Conservation (phyloP, 2,797 vertebrate genomes). For the Sebastes dallii region DNA sequence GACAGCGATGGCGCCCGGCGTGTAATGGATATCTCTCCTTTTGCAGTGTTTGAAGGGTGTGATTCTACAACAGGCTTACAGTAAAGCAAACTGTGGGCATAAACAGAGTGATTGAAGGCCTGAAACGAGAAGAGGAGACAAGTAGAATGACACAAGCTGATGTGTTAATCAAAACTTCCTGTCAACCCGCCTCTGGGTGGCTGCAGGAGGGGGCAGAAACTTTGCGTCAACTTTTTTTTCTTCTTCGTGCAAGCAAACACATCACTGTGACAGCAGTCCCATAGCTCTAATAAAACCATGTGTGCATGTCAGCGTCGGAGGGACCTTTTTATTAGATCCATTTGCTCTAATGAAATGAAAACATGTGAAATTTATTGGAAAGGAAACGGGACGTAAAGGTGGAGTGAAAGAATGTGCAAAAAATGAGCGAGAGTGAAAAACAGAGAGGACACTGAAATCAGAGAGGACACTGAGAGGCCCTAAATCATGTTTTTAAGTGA, state of each 20-base stretch:
- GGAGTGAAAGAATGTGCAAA: slow-evolving; percentile 28
- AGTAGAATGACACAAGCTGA: slow-evolving; percentile 24
- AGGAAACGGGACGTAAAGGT: slow-evolving; percentile 20
- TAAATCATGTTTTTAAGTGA: slow-evolving; percentile 55
- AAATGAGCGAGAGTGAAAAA: slow-evolving; percentile 17
- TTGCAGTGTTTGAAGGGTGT: background rate
- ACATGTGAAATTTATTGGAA: slow-evolving; percentile 34
- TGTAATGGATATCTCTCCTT: slow-evolving; percentile 7
- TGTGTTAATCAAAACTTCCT: slow-evolving; percentile 38
- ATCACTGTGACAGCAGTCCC: slow-evolving; percentile 48
- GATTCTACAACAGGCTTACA: background rate
- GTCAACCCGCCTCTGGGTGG: slow-evolving; percentile 10
- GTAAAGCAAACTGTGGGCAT: background rate
- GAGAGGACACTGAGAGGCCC: slow-evolving; percentile 25
- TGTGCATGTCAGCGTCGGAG: slow-evolving; percentile 30
- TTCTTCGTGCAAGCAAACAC: slow-evolving; percentile 11
- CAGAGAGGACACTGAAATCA: slow-evolving; percentile 16
- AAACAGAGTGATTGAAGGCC: background rate
- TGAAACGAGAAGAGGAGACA: slow-evolving; percentile 13
- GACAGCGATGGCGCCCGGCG: background rate
- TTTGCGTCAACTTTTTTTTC: slow-evolving; percentile 6
- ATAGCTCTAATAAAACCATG: slow-evolving; percentile 52
- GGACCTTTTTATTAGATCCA: slow-evolving; percentile 27
- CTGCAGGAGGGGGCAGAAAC: slow-evolving; percentile 14
- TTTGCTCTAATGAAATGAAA: slow-evolving; percentile 29